Conservation (phyloP, 1,140 invertebrate genomes). For the Samia ricini region DNA sequence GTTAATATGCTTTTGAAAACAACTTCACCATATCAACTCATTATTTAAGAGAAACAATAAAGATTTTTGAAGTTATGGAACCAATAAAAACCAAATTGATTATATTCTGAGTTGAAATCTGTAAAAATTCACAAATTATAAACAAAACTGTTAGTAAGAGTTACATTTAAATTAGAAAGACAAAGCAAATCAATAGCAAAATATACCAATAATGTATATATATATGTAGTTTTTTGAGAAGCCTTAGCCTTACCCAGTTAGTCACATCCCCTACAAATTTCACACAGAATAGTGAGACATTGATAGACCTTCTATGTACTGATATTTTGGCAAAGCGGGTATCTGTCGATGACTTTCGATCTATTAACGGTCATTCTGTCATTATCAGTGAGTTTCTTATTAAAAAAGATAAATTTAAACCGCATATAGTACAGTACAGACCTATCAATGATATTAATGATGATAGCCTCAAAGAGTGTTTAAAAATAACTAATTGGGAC, state of each 20-base stretch:
- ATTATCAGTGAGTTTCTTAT: conserved; percentile 11
- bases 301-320: conserved; percentile 23
- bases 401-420: conserved; percentile 5
- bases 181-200: too few relatives aligned
- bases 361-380: conserved; percentile 14
- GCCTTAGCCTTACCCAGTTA: conserved; percentile 13
- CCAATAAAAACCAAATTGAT: too few relatives aligned
- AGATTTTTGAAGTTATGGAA: too few relatives aligned
- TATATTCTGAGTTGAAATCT: too few relatives aligned
- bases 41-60: too few relatives aligned
- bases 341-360: background rate
- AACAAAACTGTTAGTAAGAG: too few relatives aligned
- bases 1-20: too few relatives aligned
- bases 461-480: background rate
- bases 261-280: conserved; percentile 15
- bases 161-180: too few relatives aligned
- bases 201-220: conserved; percentile 23
- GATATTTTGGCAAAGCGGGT: conserved; percentile 2
- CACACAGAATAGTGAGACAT: conserved; percentile 10
- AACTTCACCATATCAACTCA: too few relatives aligned
- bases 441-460: conserved; percentile 10
- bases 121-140: too few relatives aligned
- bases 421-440: background rate
- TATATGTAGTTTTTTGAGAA: conserved; percentile 13
- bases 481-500: background rate